Evolutionary conservation across 2,797 vertebrate species (phyloP), one percentile per base, ranked within the genome.

Genomic region (Mionectes olivaceus): DNA sequence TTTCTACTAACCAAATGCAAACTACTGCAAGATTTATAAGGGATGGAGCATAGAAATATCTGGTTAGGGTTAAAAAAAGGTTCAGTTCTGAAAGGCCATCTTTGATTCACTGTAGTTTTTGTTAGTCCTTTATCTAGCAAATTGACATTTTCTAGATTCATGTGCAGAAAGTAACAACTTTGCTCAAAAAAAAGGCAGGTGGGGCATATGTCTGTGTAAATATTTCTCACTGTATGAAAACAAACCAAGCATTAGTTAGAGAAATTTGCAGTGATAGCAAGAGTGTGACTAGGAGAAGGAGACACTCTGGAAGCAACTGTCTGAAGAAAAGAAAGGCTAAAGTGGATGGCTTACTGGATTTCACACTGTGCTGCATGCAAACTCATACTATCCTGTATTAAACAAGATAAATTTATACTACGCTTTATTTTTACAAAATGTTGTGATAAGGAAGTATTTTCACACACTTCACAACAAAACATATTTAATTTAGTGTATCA

Each of bases 121-220:
- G 11, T 47, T 28, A 32, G 27, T 69, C 23, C 8, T 79, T 82
- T 50, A 11, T 55, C 30, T 75, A 55, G n/a, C 27, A 83, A 70
- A 11, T 3, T 9, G 4, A 8, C 41, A 37, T 52, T 91, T 80
- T 73, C 28, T 35, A 64, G 35, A 18, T 64, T 83, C 17, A 21
- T 10, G 11, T 64, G 10, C 32, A 77, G 19, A 68, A 87, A 44
- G 24, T 23, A 80, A n/a, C 2, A 61, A 27, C 46, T 79, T 56
- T 71, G 2, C 10, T 57, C 6, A 35, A 4, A 47, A 39, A 59
- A 76, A 67, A 41, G 8, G 16, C 33, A 41, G 8, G 3, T 0
- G 2, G 6, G 2, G 5, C 1, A 0, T 14, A 2, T 32, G 4
- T 19, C 3, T 17, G 4, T 24, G 6, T 8, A 32, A 41, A 18